Percentiles rank a stretch among this genome's conserved stretches.
Evolutionary conservation across 2,113 vertebrate species (phyloP).

Genomic region (Tangachromis dhanisi): DNA sequence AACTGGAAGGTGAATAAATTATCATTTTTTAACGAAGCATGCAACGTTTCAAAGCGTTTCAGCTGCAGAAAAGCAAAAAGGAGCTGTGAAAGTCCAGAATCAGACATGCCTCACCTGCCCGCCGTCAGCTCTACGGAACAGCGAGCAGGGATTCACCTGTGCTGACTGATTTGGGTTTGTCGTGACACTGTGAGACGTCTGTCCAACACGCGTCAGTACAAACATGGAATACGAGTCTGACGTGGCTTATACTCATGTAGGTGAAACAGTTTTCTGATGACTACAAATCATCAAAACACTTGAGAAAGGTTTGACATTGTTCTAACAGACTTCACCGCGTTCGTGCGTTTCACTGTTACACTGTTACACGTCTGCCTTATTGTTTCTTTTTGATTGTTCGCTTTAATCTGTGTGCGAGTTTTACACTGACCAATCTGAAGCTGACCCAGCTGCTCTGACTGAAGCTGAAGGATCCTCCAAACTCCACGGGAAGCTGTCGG

Average conservation of each 20-base stretch:
- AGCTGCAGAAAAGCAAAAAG: neutral
- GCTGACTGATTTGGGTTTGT: neutral
- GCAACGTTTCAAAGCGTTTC: neutral
- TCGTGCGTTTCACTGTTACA: neutral
- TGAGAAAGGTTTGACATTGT: neutral
- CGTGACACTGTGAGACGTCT: neutral
- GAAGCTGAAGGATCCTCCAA: conserved; percentile 83
- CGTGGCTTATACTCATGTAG: accelerated
- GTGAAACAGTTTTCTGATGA: neutral
- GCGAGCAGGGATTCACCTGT: neutral
- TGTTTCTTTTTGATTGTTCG: too few species aligned
- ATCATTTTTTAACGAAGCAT: neutral
- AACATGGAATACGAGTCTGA: neutral
- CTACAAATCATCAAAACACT: neutral
- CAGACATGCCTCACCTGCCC: neutral
- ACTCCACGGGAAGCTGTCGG: conserved; percentile 74
- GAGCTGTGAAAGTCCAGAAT: neutral
- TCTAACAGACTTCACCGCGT: accelerated
- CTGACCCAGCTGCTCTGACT: conserved; percentile 82
- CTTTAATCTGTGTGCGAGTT: neutral
- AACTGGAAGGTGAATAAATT: neutral
- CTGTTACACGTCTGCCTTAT: neutral
- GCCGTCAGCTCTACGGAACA: neutral
- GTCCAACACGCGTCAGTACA: neutral
- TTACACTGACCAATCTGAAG: conserved; percentile 81